A percentile compares a stretch with the other conserved stretches of the same genome.
phyloP scores from a whole-genome alignment of 2,113 vertebrate genomes.

The Prionailurus viverrinus region DNA sequence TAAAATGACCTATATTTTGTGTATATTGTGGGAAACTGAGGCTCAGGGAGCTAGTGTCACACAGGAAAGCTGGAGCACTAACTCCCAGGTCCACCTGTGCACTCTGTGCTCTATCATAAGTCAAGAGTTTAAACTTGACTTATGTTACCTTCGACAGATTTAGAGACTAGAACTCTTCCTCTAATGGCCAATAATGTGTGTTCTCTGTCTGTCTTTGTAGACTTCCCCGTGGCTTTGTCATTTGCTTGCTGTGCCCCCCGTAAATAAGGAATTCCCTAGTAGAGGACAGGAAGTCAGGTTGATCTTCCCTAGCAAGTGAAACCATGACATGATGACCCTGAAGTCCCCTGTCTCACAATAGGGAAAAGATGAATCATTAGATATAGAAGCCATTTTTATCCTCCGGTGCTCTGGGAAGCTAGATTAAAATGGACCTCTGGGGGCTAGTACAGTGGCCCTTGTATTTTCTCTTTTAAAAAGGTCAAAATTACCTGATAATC shows the following conservation, averaged over 20 bases:
- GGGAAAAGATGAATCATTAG: background rate
- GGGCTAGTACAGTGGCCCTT: background rate
- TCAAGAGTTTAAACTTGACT: background rate
- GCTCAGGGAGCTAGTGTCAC: background rate
- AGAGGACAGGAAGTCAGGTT: background rate
- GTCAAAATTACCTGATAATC: background rate
- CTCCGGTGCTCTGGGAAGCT: background rate
- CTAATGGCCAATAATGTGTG: background rate
- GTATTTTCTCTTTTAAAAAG: constrained; percentile 42
- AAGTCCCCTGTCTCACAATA: background rate
- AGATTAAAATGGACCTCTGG: background rate
- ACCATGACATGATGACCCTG: background rate
- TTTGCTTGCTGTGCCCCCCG: accelerated
- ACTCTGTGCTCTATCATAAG: background rate
- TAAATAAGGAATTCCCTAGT: background rate
- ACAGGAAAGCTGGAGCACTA: background rate
- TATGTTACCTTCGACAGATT: background rate
- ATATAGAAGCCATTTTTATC: background rate
- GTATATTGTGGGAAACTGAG: background rate
- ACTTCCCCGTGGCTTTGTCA: background rate
- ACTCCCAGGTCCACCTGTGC: background rate
- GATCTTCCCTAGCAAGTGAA: background rate
- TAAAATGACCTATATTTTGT: background rate
- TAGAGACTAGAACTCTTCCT: background rate
- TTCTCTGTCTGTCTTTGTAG: background rate